Evolutionary conservation across 2,888 invertebrate genomes (phyloP), one percentile per base, ranked within the genome.

Genomic region (Dromius quadrimaculatus): DNA sequence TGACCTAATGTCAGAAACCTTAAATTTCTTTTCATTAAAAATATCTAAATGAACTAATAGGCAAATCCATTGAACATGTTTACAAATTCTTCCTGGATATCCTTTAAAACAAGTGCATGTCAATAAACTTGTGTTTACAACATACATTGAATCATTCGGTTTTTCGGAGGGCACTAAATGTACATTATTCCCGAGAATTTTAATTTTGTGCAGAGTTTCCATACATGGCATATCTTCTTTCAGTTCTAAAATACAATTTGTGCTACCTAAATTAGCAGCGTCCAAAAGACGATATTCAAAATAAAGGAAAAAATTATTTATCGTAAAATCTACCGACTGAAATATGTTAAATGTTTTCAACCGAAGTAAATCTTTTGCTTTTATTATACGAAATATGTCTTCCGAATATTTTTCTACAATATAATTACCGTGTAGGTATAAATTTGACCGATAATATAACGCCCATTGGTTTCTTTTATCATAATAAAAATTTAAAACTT

Each of bases 51-150:
- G 23, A 8, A 54, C 23, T 54, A 54, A 54, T n/a, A 54, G 15
- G 13, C 54, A 54, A n/a, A 54, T 54, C 54, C 54, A 54, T 2
- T 54, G 54, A 11, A 54, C 15, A 54, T 54, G 54, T 28, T 54
- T 54, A 15, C 54, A 54, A 28, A 54, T 11, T 15, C 9, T 32
- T 5, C 54, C 54, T 1, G 32, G 13, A 9, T 45, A n/a, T 28
- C 28, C 28, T 5, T 28, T 23, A 54, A 28, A 54, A 54, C 54
- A 54, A 13, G 54, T 28, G 15, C 54, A 54, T 13, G 28, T 15
- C 11, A 54, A 54, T 28, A 17, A 28, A 28, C 28, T 15, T 11
- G 54, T 54, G 6, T 54, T 28, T 1, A 54, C 28, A 22, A 23
- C 19, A 20, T 47, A 47, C n/a, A 47, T 47, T 20, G 20, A 47